Percentiles rank a stretch among this genome's conserved stretches.
Evolutionary conservation across 1,140 invertebrate species (phyloP).

Genomic region (Lepidostoma basale): DNA sequence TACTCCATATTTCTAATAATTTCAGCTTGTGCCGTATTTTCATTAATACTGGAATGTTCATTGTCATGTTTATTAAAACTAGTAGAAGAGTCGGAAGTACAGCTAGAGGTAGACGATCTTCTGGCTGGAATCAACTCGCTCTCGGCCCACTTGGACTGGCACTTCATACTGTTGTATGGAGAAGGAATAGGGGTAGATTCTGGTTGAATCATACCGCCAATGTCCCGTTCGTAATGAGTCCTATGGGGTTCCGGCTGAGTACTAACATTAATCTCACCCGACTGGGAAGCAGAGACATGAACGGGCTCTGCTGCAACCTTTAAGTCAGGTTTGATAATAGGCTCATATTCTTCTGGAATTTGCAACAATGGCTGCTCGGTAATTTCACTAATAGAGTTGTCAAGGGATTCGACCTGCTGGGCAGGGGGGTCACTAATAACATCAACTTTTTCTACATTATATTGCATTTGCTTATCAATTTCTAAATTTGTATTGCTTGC

Average conservation of each 20-base stretch:
- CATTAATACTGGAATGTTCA: slow-evolving; percentile 50
- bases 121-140: slow-evolving; percentile 71
- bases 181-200: slow-evolving; percentile 69
- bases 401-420: background rate
- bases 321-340: slow-evolving; percentile 9
- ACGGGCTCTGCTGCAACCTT: slow-evolving; percentile 1
- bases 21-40: slow-evolving; percentile 50
- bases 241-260: slow-evolving; percentile 34
- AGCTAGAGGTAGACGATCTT: slow-evolving; percentile 71
- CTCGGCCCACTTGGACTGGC: slow-evolving; percentile 74
- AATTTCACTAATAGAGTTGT: slow-evolving; percentile 5
- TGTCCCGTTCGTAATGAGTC: slow-evolving; percentile 55
- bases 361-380: slow-evolving; percentile 1
- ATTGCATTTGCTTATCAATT: slow-evolving; percentile 19
- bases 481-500: slow-evolving; percentile 10
- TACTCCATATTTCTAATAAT: slow-evolving; percentile 56
- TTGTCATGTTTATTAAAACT: slow-evolving; percentile 57
- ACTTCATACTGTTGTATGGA: slow-evolving; percentile 67
- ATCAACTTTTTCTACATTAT: slow-evolving; percentile 14
- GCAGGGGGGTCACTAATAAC: background rate
- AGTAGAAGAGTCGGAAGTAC: slow-evolving; percentile 66
- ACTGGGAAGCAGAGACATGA: background rate
- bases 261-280: slow-evolving; percentile 14
- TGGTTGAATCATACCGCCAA: slow-evolving; percentile 52
- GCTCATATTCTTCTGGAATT: slow-evolving; percentile 11